Evolutionary conservation across 2,888 invertebrate species (phyloP).

Genomic region (Anarsia innoxiella): DNA sequence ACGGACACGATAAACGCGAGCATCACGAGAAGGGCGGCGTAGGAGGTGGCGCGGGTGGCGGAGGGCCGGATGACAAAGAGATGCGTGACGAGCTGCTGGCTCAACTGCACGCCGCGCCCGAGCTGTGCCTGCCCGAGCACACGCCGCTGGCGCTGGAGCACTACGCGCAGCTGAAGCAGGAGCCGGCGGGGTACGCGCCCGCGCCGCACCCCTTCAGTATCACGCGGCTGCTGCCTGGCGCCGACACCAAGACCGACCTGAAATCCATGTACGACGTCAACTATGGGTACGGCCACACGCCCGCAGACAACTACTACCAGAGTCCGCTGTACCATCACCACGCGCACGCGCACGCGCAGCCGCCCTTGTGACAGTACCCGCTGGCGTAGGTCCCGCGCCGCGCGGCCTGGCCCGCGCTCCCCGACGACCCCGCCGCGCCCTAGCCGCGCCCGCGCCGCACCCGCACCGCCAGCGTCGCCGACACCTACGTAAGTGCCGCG

Average conservation of each 20-base stretch:
- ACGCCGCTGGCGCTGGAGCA: conserved; percentile 77
- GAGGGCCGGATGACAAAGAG: conserved; percentile 56
- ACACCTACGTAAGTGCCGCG: conserved; percentile 21
- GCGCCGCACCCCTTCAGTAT: conserved; percentile 96
- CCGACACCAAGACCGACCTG: conserved; percentile 90
- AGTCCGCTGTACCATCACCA: conserved; percentile 84
- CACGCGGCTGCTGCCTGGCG: conserved; percentile 90
- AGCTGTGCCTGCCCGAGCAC: conserved; percentile 77
- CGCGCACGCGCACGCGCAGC: conserved; percentile 78
- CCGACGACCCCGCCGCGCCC: conserved; percentile 31
- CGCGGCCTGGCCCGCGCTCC: conserved; percentile 31
- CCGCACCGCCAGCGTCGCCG: conserved; percentile 13
- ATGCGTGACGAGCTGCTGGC: conserved; percentile 81
- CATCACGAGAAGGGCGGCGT: conserved; percentile 77
- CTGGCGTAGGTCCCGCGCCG: conserved; percentile 82
- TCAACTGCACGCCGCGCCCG: conserved; percentile 80
- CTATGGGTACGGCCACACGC: conserved; percentile 69
- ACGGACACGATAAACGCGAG: conserved; percentile 58
- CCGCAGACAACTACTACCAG: conserved; percentile 88
- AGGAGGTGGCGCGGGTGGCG: conserved; percentile 42
- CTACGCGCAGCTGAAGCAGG: conserved; percentile 84
- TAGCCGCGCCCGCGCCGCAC: conserved; percentile 8
- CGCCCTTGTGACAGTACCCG: conserved; percentile 95
- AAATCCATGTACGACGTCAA: conserved; percentile 95
- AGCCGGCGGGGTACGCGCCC: conserved; percentile 85